A percentile compares a stretch with the other conserved stretches of the same genome.
Evolutionary conservation across 1,140 invertebrate species (phyloP).

Genomic region (Sinonovacula constricta): DNA sequence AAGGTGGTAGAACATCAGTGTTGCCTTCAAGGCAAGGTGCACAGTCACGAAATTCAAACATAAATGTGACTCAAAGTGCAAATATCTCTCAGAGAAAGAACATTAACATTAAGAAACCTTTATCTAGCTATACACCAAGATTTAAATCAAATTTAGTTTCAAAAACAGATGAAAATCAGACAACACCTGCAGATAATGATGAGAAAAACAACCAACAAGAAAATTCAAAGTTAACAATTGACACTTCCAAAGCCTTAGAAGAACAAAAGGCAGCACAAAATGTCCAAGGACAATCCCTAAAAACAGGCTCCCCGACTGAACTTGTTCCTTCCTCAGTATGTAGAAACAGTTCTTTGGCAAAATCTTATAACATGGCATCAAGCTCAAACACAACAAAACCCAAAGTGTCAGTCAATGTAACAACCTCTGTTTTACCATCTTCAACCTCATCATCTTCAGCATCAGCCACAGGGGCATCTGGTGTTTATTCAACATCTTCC

Average conservation of each 20-base stretch:
- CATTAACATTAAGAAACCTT: constrained; percentile 24
- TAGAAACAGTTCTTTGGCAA: constrained; percentile 20
- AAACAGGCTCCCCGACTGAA: constrained; percentile 23
- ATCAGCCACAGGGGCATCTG: background rate
- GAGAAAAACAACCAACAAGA: background rate
- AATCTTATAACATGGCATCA: constrained; percentile 51
- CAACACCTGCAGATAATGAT: constrained; percentile 1
- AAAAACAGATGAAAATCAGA: constrained; percentile 1
- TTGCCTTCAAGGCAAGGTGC: constrained; percentile 4
- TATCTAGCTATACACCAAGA: constrained; percentile 19
- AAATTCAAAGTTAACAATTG: background rate
- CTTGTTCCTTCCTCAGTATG: constrained; percentile 17
- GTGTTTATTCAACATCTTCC: too few relatives aligned
- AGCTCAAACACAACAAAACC: constrained; percentile 25
- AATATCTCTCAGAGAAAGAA: constrained; percentile 12
- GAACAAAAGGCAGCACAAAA: constrained; percentile 2
- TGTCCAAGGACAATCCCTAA: background rate
- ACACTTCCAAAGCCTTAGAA: background rate
- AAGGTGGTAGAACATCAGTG: too few relatives aligned
- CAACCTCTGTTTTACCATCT: too few relatives aligned
- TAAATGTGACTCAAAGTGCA: constrained; percentile 28
- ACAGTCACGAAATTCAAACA: constrained; percentile 26
- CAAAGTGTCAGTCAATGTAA: background rate
- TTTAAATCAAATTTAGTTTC: background rate
- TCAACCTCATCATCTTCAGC: background rate